Evolutionary conservation across 1,140 invertebrate species (phyloP).

Genomic region (Bombus impatiens): DNA sequence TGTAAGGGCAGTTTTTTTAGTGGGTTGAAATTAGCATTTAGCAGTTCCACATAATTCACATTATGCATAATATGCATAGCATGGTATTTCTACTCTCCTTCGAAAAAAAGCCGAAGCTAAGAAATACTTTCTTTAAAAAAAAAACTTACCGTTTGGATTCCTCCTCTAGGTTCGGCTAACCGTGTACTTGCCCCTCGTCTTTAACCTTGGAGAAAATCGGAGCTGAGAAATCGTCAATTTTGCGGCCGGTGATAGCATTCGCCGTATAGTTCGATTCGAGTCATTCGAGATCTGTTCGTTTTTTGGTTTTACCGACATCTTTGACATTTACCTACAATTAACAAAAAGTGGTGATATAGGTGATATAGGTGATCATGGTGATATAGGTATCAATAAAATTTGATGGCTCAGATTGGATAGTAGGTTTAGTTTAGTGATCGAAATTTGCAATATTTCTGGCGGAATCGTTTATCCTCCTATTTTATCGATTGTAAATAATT

Average conservation of each 20-base stretch:
- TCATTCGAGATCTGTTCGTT: background rate
- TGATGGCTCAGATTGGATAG: background rate
- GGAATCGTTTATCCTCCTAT: background rate
- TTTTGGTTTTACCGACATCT: background rate
- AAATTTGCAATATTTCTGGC: background rate
- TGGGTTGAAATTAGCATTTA: no score
- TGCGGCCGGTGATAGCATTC: constrained; percentile 11
- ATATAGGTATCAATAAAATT: background rate
- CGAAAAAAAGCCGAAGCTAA: no score
- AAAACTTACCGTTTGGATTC: constrained; percentile 39
- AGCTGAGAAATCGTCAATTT: constrained; percentile 22
- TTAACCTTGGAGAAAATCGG: background rate
- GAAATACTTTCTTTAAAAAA: constrained; percentile 62
- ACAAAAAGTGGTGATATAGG: background rate
- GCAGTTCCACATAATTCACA: no score
- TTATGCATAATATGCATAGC: no score
- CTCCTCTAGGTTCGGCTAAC: no score
- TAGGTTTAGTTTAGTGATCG: background rate
- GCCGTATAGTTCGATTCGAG: background rate
- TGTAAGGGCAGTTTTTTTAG: no score
- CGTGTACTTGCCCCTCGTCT: background rate
- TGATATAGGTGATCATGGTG: no score
- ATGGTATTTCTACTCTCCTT: no score
- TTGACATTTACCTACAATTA: background rate
- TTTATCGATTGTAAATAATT: background rate